Evolutionary conservation across 2,113 vertebrate species (phyloP).

Genomic region (Hemibagrus wyckioides): DNA sequence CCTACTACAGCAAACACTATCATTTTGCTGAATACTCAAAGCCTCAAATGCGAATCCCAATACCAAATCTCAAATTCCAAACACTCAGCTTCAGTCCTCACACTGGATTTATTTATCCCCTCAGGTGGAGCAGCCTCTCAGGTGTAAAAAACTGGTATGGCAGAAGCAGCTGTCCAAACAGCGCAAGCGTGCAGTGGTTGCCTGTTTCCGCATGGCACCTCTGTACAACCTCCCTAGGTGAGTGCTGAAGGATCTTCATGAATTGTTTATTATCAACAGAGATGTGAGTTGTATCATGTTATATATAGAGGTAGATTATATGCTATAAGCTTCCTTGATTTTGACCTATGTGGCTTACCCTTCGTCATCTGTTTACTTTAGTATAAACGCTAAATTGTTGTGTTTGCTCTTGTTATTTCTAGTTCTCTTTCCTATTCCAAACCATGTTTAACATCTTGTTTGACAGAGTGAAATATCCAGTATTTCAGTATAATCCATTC

Average conservation of each 20-base stretch:
- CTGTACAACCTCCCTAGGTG: constrained; percentile 97
- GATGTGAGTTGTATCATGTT: background rate
- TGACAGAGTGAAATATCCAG: background rate
- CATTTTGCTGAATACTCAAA: background rate
- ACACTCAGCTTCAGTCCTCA: background rate
- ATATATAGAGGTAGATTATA: background rate
- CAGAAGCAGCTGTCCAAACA: constrained; percentile 98
- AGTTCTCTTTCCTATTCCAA: constrained; percentile 48
- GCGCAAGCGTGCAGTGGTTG: constrained; percentile 95
- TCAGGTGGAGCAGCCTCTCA: constrained; percentile 92
- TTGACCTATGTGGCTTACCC: background rate
- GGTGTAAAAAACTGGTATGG: constrained; percentile 91
- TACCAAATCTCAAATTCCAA: background rate
- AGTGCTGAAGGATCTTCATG: constrained; percentile 26
- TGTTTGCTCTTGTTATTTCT: constrained; percentile 41
- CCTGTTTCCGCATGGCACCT: constrained; percentile 98
- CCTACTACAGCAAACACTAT: background rate
- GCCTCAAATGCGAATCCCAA: background rate
- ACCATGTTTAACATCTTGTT: constrained; percentile 14
- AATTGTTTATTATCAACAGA: constrained; percentile 49
- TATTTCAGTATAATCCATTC: constrained; percentile 26
- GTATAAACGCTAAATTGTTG: background rate
- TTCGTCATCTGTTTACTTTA: constrained; percentile 11
- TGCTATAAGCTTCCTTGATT: background rate
- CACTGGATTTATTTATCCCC: constrained; percentile 23